These are phyloP conservation scores for Oophaga sylvatica DNA, from an alignment of 2,797 vertebrate species.

Conservation along the genomic window DNA sequence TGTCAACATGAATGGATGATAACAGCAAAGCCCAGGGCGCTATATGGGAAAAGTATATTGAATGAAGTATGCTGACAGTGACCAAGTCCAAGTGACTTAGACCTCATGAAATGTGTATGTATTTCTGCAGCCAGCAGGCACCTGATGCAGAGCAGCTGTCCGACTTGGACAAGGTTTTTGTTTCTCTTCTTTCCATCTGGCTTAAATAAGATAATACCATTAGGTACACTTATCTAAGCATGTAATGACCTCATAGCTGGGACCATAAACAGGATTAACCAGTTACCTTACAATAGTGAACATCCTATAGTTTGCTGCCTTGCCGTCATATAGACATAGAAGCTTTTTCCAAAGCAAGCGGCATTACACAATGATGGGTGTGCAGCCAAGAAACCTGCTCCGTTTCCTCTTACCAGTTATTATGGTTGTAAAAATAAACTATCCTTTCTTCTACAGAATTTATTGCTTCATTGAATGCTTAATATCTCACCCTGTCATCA, in stretches of 20 bases:
- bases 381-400: constrained; percentile 27
- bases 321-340: constrained; percentile 35
- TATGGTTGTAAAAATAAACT: constrained; percentile 18
- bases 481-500: not conserved
- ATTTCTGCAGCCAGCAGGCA: constrained; percentile 11
- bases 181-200: constrained; percentile 16
- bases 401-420: constrained; percentile 18
- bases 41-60: not conserved
- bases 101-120: not conserved
- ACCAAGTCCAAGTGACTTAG: not conserved
- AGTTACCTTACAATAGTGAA: constrained; percentile 37
- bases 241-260: constrained; percentile 44
- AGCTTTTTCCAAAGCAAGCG: constrained; percentile 48
- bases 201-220: constrained; percentile 22
- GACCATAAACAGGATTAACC: constrained; percentile 51
- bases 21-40: not conserved
- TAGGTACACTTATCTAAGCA: constrained; percentile 52
- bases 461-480: not conserved
- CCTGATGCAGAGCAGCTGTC: not conserved
- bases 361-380: constrained; percentile 47
- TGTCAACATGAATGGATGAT: too few species aligned
- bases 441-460: not conserved
- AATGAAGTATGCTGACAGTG: not conserved
- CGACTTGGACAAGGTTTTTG: constrained; percentile 8
- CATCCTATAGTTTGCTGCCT: not conserved